Percentiles rank a stretch among this genome's conserved stretches.
Evolutionary conservation across 2,888 invertebrate genomes (phyloP).

Genomic region (Argynnis bischoffii): DNA sequence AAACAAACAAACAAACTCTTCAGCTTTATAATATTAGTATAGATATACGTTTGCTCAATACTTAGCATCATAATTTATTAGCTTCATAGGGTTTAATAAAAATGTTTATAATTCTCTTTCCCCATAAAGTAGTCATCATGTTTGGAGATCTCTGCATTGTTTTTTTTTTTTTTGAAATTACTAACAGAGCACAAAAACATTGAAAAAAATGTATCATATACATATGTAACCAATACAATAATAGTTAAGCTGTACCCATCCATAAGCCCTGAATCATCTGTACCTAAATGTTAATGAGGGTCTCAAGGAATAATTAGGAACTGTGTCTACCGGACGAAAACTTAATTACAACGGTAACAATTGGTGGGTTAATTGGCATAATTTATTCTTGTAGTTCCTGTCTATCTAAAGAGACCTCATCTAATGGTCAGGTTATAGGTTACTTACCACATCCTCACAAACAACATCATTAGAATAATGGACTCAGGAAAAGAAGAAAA

Average conservation of each 20-base stretch:
- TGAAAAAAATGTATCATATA: too few species aligned
- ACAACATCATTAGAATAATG: slow-evolving; percentile 51
- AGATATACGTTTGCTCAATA: too few species aligned
- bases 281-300: slow-evolving; percentile 4
- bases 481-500: background rate
- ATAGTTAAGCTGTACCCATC: background rate
- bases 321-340: slow-evolving; percentile 30
- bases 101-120: too few species aligned
- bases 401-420: slow-evolving; percentile 52
- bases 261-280: background rate
- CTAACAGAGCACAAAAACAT: too few species aligned
- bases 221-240: too few species aligned
- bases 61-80: too few species aligned
- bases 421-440: slow-evolving; percentile 59
- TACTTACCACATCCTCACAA: slow-evolving; percentile 61
- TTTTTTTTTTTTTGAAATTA: too few species aligned
- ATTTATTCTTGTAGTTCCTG: slow-evolving; percentile 51
- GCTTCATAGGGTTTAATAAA: too few species aligned
- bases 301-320: slow-evolving; percentile 18
- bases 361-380: slow-evolving; percentile 38
- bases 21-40: too few species aligned
- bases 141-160: too few species aligned
- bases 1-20: too few species aligned
- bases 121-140: too few species aligned
- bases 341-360: slow-evolving; percentile 27